Base-by-base conservation (phyloP, 23 tunicate genomes). In the Halocynthia roretzi region DNA sequence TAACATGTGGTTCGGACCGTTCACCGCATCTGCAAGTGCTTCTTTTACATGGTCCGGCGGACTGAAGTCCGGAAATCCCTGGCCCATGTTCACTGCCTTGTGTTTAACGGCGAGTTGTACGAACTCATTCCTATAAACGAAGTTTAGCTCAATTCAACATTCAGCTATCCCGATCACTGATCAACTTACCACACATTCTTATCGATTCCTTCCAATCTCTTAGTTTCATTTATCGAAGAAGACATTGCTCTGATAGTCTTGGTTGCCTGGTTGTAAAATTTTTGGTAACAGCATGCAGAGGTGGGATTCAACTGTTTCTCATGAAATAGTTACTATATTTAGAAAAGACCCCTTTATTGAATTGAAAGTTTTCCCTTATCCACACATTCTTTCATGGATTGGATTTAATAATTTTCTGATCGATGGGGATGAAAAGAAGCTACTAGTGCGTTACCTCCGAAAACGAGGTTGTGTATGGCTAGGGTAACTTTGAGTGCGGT, bases 21-120 rank as follows among this genome's bases (percentile, higher is more conserved):
- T 67, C 10, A 76, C 62, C 22, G 77, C 81, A 40, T 72, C 69
- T n/a, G 82, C 56, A 50, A 94, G 62, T 0, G 83, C 87, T 71
- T 87, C 72, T 44, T 81, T 87, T 8, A 96, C 88, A 53, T 89
- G 87, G 20, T 76, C 77, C 5, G 87, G 87, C 9, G 99, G 99
- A 52, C 82, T 76, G 70, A 96, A 96, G 68, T 89, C 96, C 15
- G 99, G 99, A 72, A 96, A 96, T 7, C 99, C 99, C 74, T 94
- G 99, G 7, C 99, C 99, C 52, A 94, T 68, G 71, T 94, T 94
- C 5, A 86, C 87, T 56, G 99, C 99, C 70, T 94, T 84, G 66
- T 81, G 83, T 53, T 88, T 85, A 19, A 84, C 84, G 8, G 99
- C 99, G 7, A 94, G 56, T 8, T 86, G 81, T 20, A 87, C 80